Percentiles rank a stretch among this genome's conserved stretches.
phyloP scores from a whole-genome alignment of 2,888 invertebrate genomes.

The Nyleta sp. region DNA sequence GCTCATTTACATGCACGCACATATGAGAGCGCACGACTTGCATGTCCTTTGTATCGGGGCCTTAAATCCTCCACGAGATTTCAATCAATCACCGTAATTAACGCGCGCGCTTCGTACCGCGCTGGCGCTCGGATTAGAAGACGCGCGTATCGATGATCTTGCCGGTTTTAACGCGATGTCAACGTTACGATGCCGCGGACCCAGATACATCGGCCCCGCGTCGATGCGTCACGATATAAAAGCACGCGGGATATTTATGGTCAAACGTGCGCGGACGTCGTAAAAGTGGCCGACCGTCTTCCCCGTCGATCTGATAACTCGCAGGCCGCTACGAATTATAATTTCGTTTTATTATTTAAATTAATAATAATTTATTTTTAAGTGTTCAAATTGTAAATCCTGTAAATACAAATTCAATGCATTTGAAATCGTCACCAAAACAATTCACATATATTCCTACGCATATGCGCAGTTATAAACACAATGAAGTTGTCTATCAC shows the following conservation, averaged over 20 bases:
- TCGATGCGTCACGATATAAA: constrained; percentile 32
- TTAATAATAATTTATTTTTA: too few relatives aligned
- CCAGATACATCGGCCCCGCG: constrained; percentile 10
- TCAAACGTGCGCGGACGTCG: constrained; percentile 7
- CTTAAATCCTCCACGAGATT: constrained; percentile 71
- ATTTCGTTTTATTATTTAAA: constrained; percentile 46
- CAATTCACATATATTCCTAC: too few relatives aligned
- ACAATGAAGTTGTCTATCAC: too few relatives aligned
- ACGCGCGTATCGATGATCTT: constrained; percentile 63
- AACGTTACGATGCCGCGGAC: constrained; percentile 20
- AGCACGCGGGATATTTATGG: constrained; percentile 21
- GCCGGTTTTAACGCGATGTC: constrained; percentile 45
- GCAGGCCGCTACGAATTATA: constrained; percentile 33
- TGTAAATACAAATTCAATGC: too few relatives aligned
- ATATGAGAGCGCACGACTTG: constrained; percentile 26
- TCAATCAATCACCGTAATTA: constrained; percentile 80
- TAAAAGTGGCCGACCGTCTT: constrained; percentile 11
- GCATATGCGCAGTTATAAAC: too few relatives aligned
- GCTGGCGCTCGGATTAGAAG: constrained; percentile 75
- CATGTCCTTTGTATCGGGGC: too few relatives aligned
- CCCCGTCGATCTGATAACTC: constrained; percentile 42
- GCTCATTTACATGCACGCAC: constrained; percentile 59
- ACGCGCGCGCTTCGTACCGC: too few relatives aligned
- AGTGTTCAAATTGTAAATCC: too few relatives aligned
- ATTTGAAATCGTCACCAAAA: too few relatives aligned